Base-by-base conservation (phyloP, 2,113 vertebrate species). In the Struthio camelus region DNA sequence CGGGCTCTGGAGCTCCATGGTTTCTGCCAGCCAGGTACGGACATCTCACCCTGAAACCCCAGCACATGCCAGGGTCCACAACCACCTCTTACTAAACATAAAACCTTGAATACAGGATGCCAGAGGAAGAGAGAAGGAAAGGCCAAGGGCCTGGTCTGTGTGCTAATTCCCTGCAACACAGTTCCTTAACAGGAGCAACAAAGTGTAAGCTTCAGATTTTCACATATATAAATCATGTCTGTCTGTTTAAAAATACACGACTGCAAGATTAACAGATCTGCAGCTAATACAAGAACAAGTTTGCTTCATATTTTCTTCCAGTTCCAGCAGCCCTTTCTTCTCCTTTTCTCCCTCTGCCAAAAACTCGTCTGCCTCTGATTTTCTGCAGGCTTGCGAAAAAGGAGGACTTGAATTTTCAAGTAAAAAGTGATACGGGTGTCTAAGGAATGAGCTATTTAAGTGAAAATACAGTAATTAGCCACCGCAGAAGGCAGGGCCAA, bases 1-100 rank as follows among this genome's bases (percentile, higher is more conserved):
- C 53, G 51, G 46, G 6, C 48, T 0, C 0, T 40, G 80, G 65
- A 18, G 51, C 4, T 78, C 1, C 0, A 19, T 40, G 34, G 8
- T 73, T 83, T 72, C 87, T 77, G 27, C 23, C 65, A 75, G 36
- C 28, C 28, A 56, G 44, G 36, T 62, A 61, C 65, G 9, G 25
- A 51, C 10, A 40, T 51, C 77, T 46, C 32, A 46, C 30, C 53
- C 64, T 54, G 14, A n/a, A 1, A 1, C 59, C 19, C 22, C 50
- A 40, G 40, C 46, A 64, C 2, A 5, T 20, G 8, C 9, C 30
- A 9, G 7, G 14, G 18, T 48, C 24, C 54, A 66, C 61, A 84
- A 70, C 42, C 32, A 53, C 14, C 17, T 81, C 65, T 51, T 38
- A 51, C 73, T 86, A 73, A 77, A 70, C 28, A 9, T 42, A 32